Conservation (phyloP, 1,140 invertebrate genomes). For the Drosophila navojoa region DNA sequence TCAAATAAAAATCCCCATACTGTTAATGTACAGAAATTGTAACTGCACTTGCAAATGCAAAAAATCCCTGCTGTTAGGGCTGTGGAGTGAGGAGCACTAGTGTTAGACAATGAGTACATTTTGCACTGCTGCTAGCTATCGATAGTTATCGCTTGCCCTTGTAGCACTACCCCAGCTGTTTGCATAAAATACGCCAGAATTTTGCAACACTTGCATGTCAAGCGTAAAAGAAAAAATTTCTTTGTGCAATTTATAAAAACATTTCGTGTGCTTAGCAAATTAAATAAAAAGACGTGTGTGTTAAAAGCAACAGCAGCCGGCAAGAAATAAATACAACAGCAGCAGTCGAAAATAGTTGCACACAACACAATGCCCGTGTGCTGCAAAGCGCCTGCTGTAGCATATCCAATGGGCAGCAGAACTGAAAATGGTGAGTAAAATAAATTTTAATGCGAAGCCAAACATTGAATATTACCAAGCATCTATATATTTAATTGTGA, state of each 20-base stretch:
- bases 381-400: conserved; percentile 31
- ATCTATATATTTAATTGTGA: neutral
- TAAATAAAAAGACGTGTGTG: conserved; percentile 40
- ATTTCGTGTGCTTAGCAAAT: conserved; percentile 34
- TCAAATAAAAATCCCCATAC: neutral
- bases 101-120: conserved; percentile 14
- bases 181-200: conserved; percentile 16
- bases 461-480: neutral
- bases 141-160: conserved; percentile 25
- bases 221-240: conserved; percentile 58
- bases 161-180: conserved; percentile 48
- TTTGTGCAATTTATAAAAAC: conserved; percentile 59
- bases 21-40: too few species aligned
- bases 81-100: conserved; percentile 5
- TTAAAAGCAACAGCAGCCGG: conserved; percentile 54
- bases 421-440: conserved; percentile 71
- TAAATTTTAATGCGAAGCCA: neutral
- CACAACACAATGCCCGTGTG: conserved; percentile 42
- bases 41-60: too few species aligned
- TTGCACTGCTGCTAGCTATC: conserved; percentile 17
- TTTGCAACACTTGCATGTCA: conserved; percentile 52
- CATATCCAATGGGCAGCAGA: conserved; percentile 63
- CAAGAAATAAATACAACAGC: conserved; percentile 32
- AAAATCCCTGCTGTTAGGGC: conserved; percentile 13
- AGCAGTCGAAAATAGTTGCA: conserved; percentile 6